Base-by-base conservation (phyloP, 1,140 invertebrate genomes). In the Xylocopa sonorina region DNA sequence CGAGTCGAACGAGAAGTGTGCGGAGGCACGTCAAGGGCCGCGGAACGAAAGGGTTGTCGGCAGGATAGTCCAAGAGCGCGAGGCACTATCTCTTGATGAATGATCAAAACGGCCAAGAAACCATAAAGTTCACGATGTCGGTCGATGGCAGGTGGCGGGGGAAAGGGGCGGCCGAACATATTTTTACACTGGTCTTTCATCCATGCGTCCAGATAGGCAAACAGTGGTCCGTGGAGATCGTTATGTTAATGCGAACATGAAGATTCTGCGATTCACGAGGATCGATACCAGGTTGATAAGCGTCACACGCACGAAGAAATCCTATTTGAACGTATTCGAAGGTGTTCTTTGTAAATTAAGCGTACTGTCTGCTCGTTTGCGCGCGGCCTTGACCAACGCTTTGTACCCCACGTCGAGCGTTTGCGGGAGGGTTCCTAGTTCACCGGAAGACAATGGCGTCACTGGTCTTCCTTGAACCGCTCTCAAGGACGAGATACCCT, bases 71-170 rank as follows among this genome's bases (percentile, higher is more conserved):
- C 16, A 6, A n/a, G 21, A 9, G 16, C n/a, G n/a, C 24, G 34
- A 43, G 46, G 27, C 53, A 57, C 34, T 67, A 57, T 66, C 41
- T 38, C 64, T 48, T 67, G 77, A 84, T 80, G 72, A 72, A 71
- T 58, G 76, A 80, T 67, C 71, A 57, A 60, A 38, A 32, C 62
- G 71, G 38, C 18, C 60, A 62, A 43, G 67, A 83, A 83, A 83
- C 43, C 60, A 51, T 27, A 53, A 66, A 82, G 55, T 41, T 27
- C 21, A 14, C 32, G 21, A 41, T 51, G 58, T 34, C 12, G 10
- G 43, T n/a, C n/a, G n/a, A n/a, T n/a, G n/a, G n/a, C n/a, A n/a
- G n/a, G n/a, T n/a, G n/a, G n/a, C n/a, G n/a, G n/a, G n/a, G n/a
- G n/a, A n/a, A n/a, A n/a, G n/a, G n/a, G n/a, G n/a, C n/a, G n/a